Conservation (phyloP, 2,113 vertebrate genomes). For the Perognathus longimembris region DNA sequence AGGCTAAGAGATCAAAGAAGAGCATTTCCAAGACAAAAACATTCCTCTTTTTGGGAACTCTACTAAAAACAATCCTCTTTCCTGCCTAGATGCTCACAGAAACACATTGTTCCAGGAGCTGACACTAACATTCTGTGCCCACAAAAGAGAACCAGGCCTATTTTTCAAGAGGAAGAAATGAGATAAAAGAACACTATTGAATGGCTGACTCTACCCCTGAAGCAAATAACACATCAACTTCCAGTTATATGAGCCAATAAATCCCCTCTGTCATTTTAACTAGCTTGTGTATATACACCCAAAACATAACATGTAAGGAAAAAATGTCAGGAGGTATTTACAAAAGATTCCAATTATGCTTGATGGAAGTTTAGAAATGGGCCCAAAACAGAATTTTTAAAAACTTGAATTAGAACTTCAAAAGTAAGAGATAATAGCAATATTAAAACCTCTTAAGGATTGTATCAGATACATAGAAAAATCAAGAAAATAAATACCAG, state of each 20-base stretch:
- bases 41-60: not conserved
- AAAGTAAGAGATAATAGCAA: not conserved
- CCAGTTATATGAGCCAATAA: not conserved
- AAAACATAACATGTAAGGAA: not conserved
- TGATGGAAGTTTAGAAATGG: not conserved
- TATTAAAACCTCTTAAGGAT: not conserved
- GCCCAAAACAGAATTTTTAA: not conserved
- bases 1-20: not conserved
- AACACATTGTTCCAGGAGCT: not conserved
- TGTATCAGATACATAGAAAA: not conserved
- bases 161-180: not conserved
- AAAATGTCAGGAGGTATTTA: slow-evolving; percentile 3
- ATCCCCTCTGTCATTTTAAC: not conserved
- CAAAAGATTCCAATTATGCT: not conserved
- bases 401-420: not conserved
- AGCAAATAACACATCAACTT: not conserved
- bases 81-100: not conserved
- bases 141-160: not conserved
- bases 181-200: slow-evolving; percentile 9
- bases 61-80: not conserved
- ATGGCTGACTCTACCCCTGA: not conserved
- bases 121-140: not conserved
- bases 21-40: not conserved
- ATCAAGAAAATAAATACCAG: not conserved
- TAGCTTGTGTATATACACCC: not conserved